A percentile compares a stretch with the other conserved stretches of the same genome.
These are phyloP conservation scores for Drosophila ohnishii DNA, from an alignment of 1,140 invertebrate species.

Conservation along the genomic window DNA sequence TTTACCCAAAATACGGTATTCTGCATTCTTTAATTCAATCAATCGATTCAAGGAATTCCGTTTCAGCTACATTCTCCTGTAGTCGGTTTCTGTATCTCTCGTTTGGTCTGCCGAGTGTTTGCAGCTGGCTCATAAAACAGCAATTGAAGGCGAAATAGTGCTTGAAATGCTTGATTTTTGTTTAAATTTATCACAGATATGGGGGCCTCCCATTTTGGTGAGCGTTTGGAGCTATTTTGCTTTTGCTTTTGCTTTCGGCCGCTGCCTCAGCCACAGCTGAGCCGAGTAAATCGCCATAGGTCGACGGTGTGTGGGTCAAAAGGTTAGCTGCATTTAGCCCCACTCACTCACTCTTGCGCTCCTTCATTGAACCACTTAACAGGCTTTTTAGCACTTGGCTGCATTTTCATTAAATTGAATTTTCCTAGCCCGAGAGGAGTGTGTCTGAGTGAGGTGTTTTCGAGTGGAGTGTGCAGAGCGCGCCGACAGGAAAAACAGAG, in stretches of 20 bases:
- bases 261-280: slow-evolving; percentile 5
- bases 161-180: slow-evolving; percentile 46
- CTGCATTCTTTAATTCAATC: too few species aligned
- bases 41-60: background rate
- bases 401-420: slow-evolving; percentile 70
- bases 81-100: slow-evolving; percentile 2
- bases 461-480: slow-evolving; percentile 14
- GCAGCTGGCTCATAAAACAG: slow-evolving; percentile 59
- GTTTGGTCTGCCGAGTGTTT: slow-evolving; percentile 25
- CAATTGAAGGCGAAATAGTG: slow-evolving; percentile 49
- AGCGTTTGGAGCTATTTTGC: slow-evolving; percentile 16
- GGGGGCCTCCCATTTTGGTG: slow-evolving; percentile 21
- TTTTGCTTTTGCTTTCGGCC: slow-evolving; percentile 12
- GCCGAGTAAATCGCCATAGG: slow-evolving; percentile 2
- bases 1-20: background rate
- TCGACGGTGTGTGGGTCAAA: slow-evolving; percentile 33
- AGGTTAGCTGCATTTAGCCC: slow-evolving; percentile 36
- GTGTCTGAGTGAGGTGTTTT: slow-evolving; percentile 35
- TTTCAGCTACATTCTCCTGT: slow-evolving; percentile 6
- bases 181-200: slow-evolving; percentile 47
- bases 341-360: slow-evolving; percentile 4
- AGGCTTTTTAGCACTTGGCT: slow-evolving; percentile 61
- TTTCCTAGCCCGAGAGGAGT: slow-evolving; percentile 38
- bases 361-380: slow-evolving; percentile 45
- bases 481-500: slow-evolving; percentile 11